Evolutionary conservation across 2,888 invertebrate genomes (phyloP).

Genomic region (Papilio gigon): DNA sequence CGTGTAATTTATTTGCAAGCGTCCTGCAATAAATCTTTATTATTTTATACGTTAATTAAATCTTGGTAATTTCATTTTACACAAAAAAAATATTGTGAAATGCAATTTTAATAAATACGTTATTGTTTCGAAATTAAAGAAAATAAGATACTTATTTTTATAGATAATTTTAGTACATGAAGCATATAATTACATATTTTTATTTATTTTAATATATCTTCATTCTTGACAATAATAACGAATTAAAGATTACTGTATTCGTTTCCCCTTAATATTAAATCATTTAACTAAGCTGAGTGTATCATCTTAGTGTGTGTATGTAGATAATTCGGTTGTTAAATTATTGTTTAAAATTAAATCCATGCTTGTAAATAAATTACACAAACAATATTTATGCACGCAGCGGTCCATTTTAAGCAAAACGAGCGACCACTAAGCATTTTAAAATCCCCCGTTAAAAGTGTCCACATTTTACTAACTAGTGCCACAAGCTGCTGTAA

Average conservation of each 20-base stretch:
- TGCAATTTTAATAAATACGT: background rate
- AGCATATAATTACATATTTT: too few species aligned
- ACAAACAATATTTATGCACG: slow-evolving; percentile 34
- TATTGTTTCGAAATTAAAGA: background rate
- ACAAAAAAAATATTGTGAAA: background rate
- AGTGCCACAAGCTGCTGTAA: slow-evolving; percentile 36
- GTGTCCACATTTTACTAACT: slow-evolving; percentile 40
- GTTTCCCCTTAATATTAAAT: too few species aligned
- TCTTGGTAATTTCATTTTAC: slow-evolving; percentile 2
- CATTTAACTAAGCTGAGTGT: background rate
- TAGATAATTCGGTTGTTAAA: slow-evolving; percentile 22
- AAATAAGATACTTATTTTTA: too few species aligned
- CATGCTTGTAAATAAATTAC: slow-evolving; percentile 31
- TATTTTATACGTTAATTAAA: slow-evolving; percentile 27
- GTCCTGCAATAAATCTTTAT: slow-evolving; percentile 33
- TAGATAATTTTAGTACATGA: too few species aligned
- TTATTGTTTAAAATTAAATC: slow-evolving; percentile 19
- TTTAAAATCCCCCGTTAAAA: slow-evolving; percentile 39
- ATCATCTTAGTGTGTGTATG: slow-evolving; percentile 14
- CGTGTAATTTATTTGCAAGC: slow-evolving; percentile 34
- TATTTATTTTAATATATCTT: too few species aligned
- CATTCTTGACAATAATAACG: too few species aligned
- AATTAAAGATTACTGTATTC: too few species aligned
- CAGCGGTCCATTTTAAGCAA: slow-evolving; percentile 30
- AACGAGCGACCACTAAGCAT: slow-evolving; percentile 37